Evolutionary conservation across 2,113 vertebrate genomes (phyloP).

Genomic region (Vanacampus margaritifer): DNA sequence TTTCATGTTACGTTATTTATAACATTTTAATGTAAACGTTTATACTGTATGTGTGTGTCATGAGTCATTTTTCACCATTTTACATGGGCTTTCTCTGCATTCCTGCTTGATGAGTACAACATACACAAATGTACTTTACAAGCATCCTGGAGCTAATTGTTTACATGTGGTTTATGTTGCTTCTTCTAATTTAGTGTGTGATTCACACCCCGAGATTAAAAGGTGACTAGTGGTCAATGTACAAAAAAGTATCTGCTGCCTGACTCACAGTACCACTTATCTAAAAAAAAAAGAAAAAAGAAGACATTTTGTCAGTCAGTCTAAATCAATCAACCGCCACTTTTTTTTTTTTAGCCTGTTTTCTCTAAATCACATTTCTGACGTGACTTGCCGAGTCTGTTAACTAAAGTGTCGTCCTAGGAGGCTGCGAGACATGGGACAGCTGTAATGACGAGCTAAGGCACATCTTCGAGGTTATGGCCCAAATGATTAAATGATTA

Average conservation of each 20-base stretch:
- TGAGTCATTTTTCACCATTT: constrained; percentile 15
- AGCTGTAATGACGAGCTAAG: no score
- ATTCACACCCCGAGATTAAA: constrained; percentile 65
- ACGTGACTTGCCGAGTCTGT: no score
- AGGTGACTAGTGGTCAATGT: constrained; percentile 53
- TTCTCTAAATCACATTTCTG: constrained; percentile 21
- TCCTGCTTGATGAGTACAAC: constrained; percentile 9
- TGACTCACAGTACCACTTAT: constrained; percentile 25
- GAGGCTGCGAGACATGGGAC: no score
- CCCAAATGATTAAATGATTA: constrained; percentile 18
- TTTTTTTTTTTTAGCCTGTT: constrained; percentile 29
- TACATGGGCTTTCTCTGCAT: constrained; percentile 16
- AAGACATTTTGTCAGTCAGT: not conserved
- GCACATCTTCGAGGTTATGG: no score
- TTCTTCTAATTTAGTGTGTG: constrained; percentile 58
- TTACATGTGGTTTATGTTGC: constrained; percentile 55
- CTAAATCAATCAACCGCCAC: constrained; percentile 8
- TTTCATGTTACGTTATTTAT: no score
- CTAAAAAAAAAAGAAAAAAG: constrained; percentile 25
- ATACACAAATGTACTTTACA: constrained; percentile 13
- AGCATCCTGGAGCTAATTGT: constrained; percentile 55
- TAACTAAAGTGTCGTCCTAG: no score
- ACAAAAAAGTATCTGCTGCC: constrained; percentile 32
- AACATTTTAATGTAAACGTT: no score
- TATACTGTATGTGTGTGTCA: not conserved